Conservation (phyloP, 2,797 vertebrate species). For the Acanthurus leucopareius region DNA sequence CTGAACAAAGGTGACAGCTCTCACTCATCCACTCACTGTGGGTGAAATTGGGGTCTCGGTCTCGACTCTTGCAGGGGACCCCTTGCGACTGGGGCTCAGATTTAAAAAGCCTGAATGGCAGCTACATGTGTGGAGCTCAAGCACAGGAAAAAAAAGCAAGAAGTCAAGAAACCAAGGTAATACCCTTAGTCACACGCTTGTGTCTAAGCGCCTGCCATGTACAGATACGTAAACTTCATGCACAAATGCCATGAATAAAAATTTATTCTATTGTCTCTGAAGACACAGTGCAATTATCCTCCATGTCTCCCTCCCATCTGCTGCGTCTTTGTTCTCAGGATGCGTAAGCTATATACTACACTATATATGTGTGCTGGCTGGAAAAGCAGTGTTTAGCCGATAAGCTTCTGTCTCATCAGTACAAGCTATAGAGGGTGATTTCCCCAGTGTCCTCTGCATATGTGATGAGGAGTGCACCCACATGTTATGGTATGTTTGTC, state of each 20-base stretch:
- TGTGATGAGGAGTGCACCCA: conserved; percentile 42
- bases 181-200: not conserved
- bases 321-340: conserved; percentile 29
- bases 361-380: conserved; percentile 15
- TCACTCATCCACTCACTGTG: conserved; percentile 56
- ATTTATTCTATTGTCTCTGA: conserved; percentile 54
- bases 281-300: conserved; percentile 62
- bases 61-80: conserved; percentile 32
- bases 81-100: conserved; percentile 34
- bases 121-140: conserved; percentile 32
- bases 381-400: conserved; percentile 44
- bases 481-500: not conserved
- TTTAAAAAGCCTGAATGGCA: conserved; percentile 54
- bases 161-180: conserved; percentile 40
- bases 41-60: conserved; percentile 74
- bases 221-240: conserved; percentile 33
- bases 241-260: conserved; percentile 34
- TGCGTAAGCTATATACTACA: conserved; percentile 30
- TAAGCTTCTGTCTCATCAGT: conserved; percentile 61
- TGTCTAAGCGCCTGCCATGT: conserved; percentile 7
- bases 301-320: conserved; percentile 37
- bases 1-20: conserved; percentile 69
- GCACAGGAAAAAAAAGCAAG: conserved; percentile 14
- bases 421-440: conserved; percentile 56
- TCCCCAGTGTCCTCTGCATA: conserved; percentile 56